A percentile compares a stretch with the other conserved stretches of the same genome.
Evolutionary conservation across 2,113 vertebrate species (phyloP).

Genomic region (Lepisosteus osseus): DNA sequence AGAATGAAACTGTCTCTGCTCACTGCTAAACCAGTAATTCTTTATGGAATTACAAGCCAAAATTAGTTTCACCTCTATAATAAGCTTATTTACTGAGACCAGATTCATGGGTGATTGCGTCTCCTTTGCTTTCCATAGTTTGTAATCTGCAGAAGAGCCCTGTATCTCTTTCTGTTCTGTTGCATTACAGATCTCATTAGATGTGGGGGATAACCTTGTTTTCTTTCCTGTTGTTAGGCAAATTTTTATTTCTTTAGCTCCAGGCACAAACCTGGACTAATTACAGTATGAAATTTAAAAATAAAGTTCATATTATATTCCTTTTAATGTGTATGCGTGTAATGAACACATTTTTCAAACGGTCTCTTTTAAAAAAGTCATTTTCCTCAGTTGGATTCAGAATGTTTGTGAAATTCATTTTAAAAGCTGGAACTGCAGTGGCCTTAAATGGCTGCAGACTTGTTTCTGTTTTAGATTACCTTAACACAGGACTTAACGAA

Average conservation of each 20-base stretch:
- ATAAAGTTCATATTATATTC: not conserved
- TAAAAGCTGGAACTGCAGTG: too few species aligned
- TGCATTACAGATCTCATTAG: constrained; percentile 18
- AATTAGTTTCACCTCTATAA: constrained; percentile 26
- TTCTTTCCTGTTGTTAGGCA: not conserved
- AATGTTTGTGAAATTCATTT: too few species aligned
- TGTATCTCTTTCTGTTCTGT: constrained; percentile 6
- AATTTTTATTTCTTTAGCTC: not conserved
- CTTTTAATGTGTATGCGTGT: not conserved
- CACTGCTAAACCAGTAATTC: constrained; percentile 10
- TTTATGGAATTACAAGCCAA: constrained; percentile 25
- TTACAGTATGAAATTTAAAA: not conserved
- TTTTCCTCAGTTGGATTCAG: too few species aligned
- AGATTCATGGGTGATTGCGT: constrained; percentile 10
- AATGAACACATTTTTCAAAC: not conserved
- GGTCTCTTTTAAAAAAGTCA: too few species aligned
- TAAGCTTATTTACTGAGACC: constrained; percentile 19
- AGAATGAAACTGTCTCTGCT: not conserved
- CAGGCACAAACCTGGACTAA: not conserved
- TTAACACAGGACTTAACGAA: too few species aligned
- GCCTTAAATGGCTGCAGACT: too few species aligned
- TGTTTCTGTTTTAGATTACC: too few species aligned
- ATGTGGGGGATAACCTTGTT: constrained; percentile 20
- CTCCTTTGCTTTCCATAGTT: constrained; percentile 9
- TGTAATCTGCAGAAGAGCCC: constrained; percentile 19